phyloP scores from a whole-genome alignment of 2,797 vertebrate species.

The Arremon aurantiirostris region DNA sequence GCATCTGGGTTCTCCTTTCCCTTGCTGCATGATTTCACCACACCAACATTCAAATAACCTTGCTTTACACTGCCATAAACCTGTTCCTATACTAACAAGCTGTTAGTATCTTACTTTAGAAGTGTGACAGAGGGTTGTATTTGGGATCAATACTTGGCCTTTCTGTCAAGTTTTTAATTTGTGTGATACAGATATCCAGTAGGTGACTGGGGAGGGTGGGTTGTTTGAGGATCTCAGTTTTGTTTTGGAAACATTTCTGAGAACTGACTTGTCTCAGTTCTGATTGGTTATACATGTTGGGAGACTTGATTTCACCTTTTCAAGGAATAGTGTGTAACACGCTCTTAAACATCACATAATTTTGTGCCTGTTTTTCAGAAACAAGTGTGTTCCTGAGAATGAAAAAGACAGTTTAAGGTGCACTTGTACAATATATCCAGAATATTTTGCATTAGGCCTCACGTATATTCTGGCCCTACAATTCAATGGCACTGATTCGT shows the following conservation, averaged over 20 bases:
- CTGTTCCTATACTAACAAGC: background rate
- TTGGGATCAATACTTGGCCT: background rate
- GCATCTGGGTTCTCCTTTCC: background rate
- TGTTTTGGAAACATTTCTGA: background rate
- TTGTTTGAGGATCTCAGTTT: background rate
- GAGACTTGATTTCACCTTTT: background rate
- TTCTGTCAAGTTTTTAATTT: background rate
- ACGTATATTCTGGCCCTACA: background rate
- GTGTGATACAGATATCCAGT: rapidly evolving
- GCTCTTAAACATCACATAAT: background rate
- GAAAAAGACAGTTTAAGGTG: background rate
- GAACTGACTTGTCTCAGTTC: background rate
- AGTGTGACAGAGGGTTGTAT: background rate
- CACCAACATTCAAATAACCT: background rate
- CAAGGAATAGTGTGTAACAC: background rate
- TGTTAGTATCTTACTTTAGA: background rate
- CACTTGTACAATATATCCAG: background rate
- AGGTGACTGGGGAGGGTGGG: background rate
- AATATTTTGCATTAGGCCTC: background rate
- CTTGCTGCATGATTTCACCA: background rate
- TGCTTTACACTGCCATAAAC: background rate
- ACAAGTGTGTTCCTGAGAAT: background rate
- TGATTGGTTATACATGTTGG: background rate
- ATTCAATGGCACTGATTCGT: background rate
- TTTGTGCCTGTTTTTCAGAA: constrained; percentile 45